These are phyloP conservation scores for Parotia lawesii DNA, from an alignment of 2,113 vertebrate species.

Conservation along the genomic window DNA sequence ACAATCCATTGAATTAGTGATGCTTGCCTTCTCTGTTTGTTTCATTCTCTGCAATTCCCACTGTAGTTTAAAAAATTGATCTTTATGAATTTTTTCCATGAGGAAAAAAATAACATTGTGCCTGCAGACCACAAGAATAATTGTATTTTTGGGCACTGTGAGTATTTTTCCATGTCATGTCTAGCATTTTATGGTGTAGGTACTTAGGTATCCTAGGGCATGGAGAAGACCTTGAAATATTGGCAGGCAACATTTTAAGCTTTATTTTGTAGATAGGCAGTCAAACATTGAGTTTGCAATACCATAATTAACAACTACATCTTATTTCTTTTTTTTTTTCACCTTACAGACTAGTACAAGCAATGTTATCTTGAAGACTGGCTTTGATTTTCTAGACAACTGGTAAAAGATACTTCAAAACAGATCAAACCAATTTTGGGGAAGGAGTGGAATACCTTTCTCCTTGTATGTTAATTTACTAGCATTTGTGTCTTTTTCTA, in stretches of 20 bases:
- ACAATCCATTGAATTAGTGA: background rate
- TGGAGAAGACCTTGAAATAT: background rate
- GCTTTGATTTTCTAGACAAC: slow-evolving; percentile 98
- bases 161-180: background rate
- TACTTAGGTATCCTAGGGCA: background rate
- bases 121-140: background rate
- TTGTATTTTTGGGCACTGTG: background rate
- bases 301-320: background rate
- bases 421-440: background rate
- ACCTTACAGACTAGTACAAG: slow-evolving; percentile 82
- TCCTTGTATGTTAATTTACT: slow-evolving; percentile 44
- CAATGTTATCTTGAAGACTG: slow-evolving; percentile 91
- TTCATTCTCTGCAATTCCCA: background rate
- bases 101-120: background rate
- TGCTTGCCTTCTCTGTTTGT: background rate
- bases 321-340: background rate
- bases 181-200: background rate
- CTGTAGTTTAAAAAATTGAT: background rate
- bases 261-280: background rate
- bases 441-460: background rate
- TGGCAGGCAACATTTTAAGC: background rate
- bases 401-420: slow-evolving; percentile 81
- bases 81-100: background rate
- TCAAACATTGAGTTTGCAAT: background rate
- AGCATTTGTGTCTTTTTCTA: slow-evolving; percentile 57